A percentile compares a stretch with the other conserved stretches of the same genome.
Evolutionary conservation across 2,888 invertebrate species (phyloP).

Genomic region (Drosophila paracracens): DNA sequence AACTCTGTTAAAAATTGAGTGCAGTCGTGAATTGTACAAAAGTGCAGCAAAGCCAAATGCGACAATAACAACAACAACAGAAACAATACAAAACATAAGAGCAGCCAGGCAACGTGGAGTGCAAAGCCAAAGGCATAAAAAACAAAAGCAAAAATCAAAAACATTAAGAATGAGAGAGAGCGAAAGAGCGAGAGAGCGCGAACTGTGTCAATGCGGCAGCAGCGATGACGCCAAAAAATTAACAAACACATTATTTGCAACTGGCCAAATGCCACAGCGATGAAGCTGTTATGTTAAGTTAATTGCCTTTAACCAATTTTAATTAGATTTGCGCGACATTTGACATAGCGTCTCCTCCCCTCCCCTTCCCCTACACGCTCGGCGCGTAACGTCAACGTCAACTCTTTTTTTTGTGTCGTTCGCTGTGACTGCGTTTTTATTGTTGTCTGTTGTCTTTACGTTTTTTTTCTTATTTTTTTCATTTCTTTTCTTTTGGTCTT

Average conservation of each 20-base stretch:
- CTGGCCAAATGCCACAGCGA: conserved; percentile 10
- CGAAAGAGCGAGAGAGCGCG: conserved; percentile 71
- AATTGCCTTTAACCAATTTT: conserved; percentile 55
- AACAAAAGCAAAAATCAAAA: conserved; percentile 50
- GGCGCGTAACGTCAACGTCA: conserved; percentile 55
- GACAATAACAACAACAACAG: conserved; percentile 32
- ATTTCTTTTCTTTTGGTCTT: conserved; percentile 32
- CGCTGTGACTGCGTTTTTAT: conserved; percentile 54
- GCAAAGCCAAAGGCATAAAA: conserved; percentile 62
- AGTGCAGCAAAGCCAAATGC: conserved; percentile 16
- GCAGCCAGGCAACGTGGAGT: conserved; percentile 55
- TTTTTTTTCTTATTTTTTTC: conserved; percentile 20
- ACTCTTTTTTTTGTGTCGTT: conserved; percentile 46
- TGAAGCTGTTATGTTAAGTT: conserved; percentile 34
- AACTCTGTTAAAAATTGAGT: conserved; percentile 55
- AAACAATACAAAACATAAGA: conserved; percentile 47
- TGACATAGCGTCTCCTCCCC: conserved; percentile 30
- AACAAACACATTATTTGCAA: conserved; percentile 48
- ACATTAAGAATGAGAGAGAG: conserved; percentile 55
- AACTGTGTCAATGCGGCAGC: conserved; percentile 73
- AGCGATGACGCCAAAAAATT: conserved; percentile 69
- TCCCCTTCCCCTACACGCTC: conserved; percentile 18
- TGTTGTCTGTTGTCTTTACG: conserved; percentile 55
- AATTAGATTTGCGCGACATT: conserved; percentile 65
- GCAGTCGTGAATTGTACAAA: conserved; percentile 44